These are phyloP conservation scores for Bombus polaris DNA, from an alignment of 1,140 invertebrate species.

Conservation along the genomic window DNA sequence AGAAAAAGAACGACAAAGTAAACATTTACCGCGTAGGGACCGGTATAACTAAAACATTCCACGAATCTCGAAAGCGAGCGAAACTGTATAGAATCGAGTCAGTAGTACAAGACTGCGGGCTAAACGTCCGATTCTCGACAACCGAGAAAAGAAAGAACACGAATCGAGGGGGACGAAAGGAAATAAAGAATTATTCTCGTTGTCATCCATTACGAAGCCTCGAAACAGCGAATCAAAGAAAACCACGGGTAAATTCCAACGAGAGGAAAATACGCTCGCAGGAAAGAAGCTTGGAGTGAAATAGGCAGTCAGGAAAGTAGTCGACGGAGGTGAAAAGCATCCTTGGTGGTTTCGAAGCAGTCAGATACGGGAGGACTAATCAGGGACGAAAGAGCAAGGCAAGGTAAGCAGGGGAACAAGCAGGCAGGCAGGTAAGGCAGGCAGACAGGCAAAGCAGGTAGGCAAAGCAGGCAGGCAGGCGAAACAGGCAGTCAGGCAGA, in stretches of 20 bases:
- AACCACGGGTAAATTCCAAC: neutral
- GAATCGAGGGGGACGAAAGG: neutral
- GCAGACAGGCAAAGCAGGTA: slow-evolving; percentile 16
- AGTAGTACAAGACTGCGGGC: neutral
- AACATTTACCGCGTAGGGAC: too few species aligned
- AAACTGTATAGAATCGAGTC: neutral
- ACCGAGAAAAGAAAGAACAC: neutral
- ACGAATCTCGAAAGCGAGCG: too few species aligned
- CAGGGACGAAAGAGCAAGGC: slow-evolving; percentile 38
- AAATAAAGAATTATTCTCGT: neutral
- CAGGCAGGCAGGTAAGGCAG: slow-evolving; percentile 4
- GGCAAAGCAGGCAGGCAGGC: slow-evolving; percentile 37
- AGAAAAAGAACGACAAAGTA: too few species aligned
- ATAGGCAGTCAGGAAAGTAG: slow-evolving; percentile 12
- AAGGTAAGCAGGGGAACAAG: slow-evolving; percentile 1
- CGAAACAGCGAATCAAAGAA: neutral
- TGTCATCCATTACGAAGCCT: neutral
- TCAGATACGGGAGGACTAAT: slow-evolving; percentile 44
- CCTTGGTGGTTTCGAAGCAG: slow-evolving; percentile 36
- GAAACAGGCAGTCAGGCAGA: slow-evolving; percentile 51
- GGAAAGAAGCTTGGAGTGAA: slow-evolving; percentile 3
- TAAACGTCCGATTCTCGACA: neutral
- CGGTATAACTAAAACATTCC: neutral
- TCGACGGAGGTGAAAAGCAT: slow-evolving; percentile 23
- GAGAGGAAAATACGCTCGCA: neutral